These are phyloP conservation scores for Bilobella aurantiaca DNA, from an alignment of 1,140 invertebrate genomes.

Conservation along the genomic window DNA sequence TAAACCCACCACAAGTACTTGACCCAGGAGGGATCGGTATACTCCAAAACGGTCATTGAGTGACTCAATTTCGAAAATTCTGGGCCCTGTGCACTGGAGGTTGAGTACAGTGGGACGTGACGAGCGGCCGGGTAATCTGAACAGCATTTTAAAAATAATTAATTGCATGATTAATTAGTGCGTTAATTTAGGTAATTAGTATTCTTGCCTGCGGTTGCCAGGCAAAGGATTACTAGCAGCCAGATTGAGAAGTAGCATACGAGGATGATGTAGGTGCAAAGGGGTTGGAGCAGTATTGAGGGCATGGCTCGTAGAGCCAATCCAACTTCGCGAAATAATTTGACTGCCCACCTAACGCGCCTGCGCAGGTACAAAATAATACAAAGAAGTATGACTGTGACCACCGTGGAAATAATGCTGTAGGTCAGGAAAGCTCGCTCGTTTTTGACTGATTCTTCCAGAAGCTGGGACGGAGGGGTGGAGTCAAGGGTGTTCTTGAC, in stretches of 20 bases:
- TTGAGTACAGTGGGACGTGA: neutral
- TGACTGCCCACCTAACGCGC: slow-evolving; percentile 63
- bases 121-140: slow-evolving; percentile 18
- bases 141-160: no score
- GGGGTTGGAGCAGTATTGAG: slow-evolving; percentile 72
- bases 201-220: slow-evolving; percentile 54
- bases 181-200: no score
- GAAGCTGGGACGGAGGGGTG: slow-evolving; percentile 46
- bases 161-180: no score
- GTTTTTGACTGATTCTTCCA: slow-evolving; percentile 72
- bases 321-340: slow-evolving; percentile 76
- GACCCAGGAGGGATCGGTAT: slow-evolving; percentile 58
- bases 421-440: slow-evolving; percentile 72
- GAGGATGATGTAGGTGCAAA: slow-evolving; percentile 70
- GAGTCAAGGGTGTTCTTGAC: slow-evolving; percentile 58
- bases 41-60: slow-evolving; percentile 52
- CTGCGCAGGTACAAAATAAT: slow-evolving; percentile 68
- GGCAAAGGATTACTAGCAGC: slow-evolving; percentile 61
- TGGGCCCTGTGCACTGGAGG: no score
- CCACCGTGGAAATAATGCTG: slow-evolving; percentile 74
- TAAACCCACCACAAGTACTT: slow-evolving; percentile 87
- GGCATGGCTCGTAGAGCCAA: slow-evolving; percentile 72
- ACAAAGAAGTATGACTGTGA: slow-evolving; percentile 71
- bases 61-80: neutral
- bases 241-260: slow-evolving; percentile 72